Evolutionary conservation across 2,797 vertebrate genomes (phyloP), one percentile per base, ranked within the genome.

Genomic region (Bovichtus variegatus): DNA sequence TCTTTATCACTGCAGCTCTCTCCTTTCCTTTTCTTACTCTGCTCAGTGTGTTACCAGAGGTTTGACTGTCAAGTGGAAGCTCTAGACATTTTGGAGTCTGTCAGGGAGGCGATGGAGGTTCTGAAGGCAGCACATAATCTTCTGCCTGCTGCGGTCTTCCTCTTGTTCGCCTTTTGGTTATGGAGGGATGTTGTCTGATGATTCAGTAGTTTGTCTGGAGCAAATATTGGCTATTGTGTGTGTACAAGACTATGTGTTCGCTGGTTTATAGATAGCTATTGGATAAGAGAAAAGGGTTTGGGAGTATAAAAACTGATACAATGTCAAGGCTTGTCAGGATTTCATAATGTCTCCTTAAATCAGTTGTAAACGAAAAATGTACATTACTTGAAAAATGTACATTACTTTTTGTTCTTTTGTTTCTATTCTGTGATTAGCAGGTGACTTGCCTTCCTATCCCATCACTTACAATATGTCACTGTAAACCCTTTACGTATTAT

Each of bases 11-110:
- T 49, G 16, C 44, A 46, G 50, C 58, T 57, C 72, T 50, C 64
- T 76, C 21, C 41, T 66, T 36, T 66, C 55, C 50, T 71, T 57
- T 31, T 54, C 46, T 63, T 40, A 49, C 74, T 36, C 67, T 31
- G 60, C 73, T 59, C 76, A 25, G 78, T 49, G 58, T 78, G 81
- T 57, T 79, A 76, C 72, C 62, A 79, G 3, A 72, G 78, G 71
- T 87, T 89, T 86, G 80, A 79, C 80, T 85, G 69, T 89, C 53
- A 75, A 87, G 70, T 83, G 71, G 81, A 80, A 76, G 79, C 77
- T 80, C 71, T 46, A 74, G 73, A 86, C 71, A 77, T 82, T 78
- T 69, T 70, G 29, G 61, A 85, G 78, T 84, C 67, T 84, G 91
- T 82, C 59, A 69, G 62, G 77, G 65, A 74, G 73, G 53, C 2